Conservation (phyloP, 2,888 invertebrate species). For the Drosophila glabriapex region DNA sequence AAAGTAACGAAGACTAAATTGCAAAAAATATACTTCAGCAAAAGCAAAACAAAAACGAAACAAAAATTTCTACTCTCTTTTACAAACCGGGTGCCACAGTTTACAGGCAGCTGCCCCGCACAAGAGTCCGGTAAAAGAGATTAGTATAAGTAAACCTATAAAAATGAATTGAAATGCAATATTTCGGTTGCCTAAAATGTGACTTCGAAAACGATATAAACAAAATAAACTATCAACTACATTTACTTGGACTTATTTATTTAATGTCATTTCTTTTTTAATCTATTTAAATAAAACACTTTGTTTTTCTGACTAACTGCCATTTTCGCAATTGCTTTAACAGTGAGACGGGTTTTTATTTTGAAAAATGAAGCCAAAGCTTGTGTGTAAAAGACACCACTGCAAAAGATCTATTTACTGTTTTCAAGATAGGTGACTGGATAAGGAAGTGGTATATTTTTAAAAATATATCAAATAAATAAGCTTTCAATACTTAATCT, state of each 20-base stretch:
- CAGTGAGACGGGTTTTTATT: not conserved
- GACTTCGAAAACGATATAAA: not conserved
- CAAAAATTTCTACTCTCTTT: slow-evolving; percentile 29
- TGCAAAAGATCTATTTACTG: not conserved
- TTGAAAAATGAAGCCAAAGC: not conserved
- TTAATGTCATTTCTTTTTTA: not conserved
- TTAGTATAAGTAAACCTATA: slow-evolving; percentile 4
- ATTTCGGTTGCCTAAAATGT: not conserved
- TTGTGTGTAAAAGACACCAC: not conserved
- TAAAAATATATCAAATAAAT: too few species aligned
- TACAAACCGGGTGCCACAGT: not conserved
- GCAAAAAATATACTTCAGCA: slow-evolving; percentile 23
- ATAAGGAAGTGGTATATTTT: not conserved
- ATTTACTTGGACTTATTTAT: not conserved
- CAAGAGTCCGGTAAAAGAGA: not conserved
- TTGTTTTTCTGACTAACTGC: not conserved
- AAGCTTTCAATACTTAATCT: not conserved
- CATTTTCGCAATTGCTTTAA: not conserved
- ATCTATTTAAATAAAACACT: not conserved
- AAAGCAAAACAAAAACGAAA: slow-evolving; percentile 29
- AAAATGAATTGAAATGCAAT: slow-evolving; percentile 13
- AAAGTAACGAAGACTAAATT: slow-evolving; percentile 26
- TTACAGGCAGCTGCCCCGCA: slow-evolving; percentile 19
- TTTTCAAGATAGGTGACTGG: not conserved
- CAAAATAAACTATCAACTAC: not conserved